Evolutionary conservation across 2,113 vertebrate genomes (phyloP).

Genomic region (Arothron firmamentum): DNA sequence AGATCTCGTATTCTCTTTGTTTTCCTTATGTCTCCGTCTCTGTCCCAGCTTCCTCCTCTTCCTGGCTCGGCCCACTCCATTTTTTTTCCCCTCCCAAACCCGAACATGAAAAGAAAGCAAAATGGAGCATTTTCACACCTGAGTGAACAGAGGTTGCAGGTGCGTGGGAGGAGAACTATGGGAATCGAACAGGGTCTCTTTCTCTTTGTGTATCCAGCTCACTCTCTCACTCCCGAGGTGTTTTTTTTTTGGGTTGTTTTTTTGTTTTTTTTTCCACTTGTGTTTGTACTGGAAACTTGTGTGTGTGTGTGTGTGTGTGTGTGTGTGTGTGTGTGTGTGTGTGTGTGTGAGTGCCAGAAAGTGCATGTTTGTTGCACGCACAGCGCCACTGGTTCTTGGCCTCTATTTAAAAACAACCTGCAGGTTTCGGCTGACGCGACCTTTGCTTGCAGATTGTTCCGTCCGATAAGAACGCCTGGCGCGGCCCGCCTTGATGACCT

Average conservation of each 20-base stretch:
- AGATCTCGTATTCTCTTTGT: conserved; percentile 53
- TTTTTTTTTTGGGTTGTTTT: conserved; percentile 23
- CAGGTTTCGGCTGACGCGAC: conserved; percentile 40
- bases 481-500: conserved; percentile 40
- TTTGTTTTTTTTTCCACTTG: neutral
- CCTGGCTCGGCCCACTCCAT: conserved; percentile 18
- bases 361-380: conserved; percentile 6
- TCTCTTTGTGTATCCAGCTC: conserved; percentile 44
- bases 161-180: conserved; percentile 61
- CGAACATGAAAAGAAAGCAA: conserved; percentile 49
- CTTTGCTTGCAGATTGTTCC: conserved; percentile 51
- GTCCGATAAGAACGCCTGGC: conserved; percentile 45
- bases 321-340: neutral
- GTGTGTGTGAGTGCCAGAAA: conserved; percentile 9
- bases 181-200: conserved; percentile 56
- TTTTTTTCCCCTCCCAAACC: conserved; percentile 1
- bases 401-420: conserved; percentile 40
- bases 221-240: conserved; percentile 51
- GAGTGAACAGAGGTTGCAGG: conserved; percentile 58
- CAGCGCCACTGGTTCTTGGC: conserved; percentile 11
- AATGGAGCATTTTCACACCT: conserved; percentile 62
- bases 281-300: conserved; percentile 58
- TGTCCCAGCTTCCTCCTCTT: conserved; percentile 34
- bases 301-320: conserved; percentile 17
- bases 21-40: conserved; percentile 24